Evolutionary conservation across 2,113 vertebrate genomes (phyloP), one percentile per base, ranked within the genome.

Genomic region (Myodes glareolus): DNA sequence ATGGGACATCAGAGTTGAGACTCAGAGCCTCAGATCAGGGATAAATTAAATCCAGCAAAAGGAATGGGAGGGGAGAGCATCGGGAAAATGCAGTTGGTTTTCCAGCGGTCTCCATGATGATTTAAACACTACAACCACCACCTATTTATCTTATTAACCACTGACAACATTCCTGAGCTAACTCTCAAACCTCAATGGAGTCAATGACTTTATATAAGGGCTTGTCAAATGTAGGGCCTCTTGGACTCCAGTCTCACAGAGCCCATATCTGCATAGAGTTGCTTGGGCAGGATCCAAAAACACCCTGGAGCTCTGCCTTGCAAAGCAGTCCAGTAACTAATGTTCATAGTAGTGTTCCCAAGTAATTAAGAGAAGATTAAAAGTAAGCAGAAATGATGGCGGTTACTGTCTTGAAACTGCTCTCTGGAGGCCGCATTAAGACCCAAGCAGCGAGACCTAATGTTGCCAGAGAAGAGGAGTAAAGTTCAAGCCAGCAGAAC

Each of bases 261-360:
- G 27, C 36, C 39, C 7, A 42, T 47, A 0, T 3, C 23, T 52
- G 29, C 76, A 5, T 39, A 17, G 0, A n/a, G 55, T 33, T 0
- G 47, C 25, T n/a, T 0, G 4, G 16, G 52, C 2, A 55, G 89
- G n/a, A 75, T 36, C 19, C 36, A 25, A 21, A 77, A 17, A 39
- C 21, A 17, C 0, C 45, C 67, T 17, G 21, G 33, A 25, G 12
- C 55, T 68, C 72, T 31, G 87, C 50, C 63, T 17, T 55, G 11
- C 21, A 5, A 0, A 27, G 14, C 10, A 58, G 63, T 29, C 33
- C 55, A 0, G 0, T 23, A 50, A 13, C 2, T 33, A 45, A 31
- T 33, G 55, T 50, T 70, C 27, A 1, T 7, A 19, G 39, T 27
- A 67, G 45, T 55, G 70, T 31, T 68, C 78, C 55, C 11, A 42